Percentiles rank a stretch among this genome's conserved stretches.
These are phyloP conservation scores for Chionis minor DNA, from an alignment of 2,113 vertebrate species.

Conservation along the genomic window DNA sequence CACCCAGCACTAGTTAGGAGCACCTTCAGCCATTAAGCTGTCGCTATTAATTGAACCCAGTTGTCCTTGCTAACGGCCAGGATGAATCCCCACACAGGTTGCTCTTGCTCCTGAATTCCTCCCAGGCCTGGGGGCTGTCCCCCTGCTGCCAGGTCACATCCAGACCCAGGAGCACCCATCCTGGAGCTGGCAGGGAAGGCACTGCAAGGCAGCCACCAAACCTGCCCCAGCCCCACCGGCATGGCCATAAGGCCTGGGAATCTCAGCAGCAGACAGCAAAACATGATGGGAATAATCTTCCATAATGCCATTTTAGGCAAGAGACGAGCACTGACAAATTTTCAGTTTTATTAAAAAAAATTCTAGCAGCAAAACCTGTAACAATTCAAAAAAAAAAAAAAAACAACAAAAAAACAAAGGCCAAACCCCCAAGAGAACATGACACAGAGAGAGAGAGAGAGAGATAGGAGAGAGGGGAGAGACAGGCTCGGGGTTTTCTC, in stretches of 20 bases:
- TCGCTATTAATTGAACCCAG: background rate
- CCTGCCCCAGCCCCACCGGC: background rate
- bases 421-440: slow-evolving; percentile 58
- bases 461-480: background rate
- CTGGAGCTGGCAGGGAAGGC: background rate
- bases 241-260: background rate
- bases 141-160: background rate
- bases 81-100: background rate
- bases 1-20: background rate
- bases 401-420: background rate
- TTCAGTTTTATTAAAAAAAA: slow-evolving; percentile 75
- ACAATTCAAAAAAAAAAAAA: slow-evolving; percentile 58
- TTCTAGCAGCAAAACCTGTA: slow-evolving; percentile 83
- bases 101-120: background rate
- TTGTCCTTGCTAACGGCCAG: background rate
- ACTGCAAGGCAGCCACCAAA: background rate
- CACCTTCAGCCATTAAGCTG: background rate
- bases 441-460: slow-evolving; percentile 30
- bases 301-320: background rate
- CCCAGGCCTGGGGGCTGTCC: background rate
- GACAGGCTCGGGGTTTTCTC: background rate
- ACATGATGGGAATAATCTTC: fast-evolving
- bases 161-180: background rate
- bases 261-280: background rate
- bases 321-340: slow-evolving; percentile 38